These are phyloP conservation scores for Cygnus atratus DNA, from an alignment of 2,113 vertebrate species.

Conservation along the genomic window DNA sequence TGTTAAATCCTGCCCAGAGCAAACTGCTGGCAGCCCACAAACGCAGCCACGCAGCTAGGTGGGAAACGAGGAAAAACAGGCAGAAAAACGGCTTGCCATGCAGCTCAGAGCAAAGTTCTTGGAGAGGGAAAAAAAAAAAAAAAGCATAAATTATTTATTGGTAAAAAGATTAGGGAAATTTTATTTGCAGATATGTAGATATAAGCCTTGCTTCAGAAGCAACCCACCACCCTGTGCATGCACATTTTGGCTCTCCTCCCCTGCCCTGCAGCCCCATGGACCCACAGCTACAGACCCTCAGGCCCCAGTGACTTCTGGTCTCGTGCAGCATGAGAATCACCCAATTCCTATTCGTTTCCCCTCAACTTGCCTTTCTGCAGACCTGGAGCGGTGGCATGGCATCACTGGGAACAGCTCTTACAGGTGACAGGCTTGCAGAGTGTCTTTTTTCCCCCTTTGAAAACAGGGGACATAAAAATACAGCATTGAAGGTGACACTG, in stretches of 20 bases:
- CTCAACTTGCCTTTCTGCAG: background rate
- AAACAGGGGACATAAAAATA: background rate
- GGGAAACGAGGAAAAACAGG: background rate
- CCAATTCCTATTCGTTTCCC: background rate
- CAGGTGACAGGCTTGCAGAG: background rate
- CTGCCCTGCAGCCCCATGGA: background rate
- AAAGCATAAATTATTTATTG: background rate
- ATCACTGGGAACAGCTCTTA: background rate
- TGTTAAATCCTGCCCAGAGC: background rate
- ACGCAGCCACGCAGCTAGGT: background rate
- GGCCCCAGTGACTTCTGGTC: background rate
- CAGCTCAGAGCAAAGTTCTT: background rate
- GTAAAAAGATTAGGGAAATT: background rate
- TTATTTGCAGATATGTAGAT: background rate
- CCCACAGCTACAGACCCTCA: rapidly evolving
- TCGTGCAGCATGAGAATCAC: background rate
- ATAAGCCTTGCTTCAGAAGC: background rate
- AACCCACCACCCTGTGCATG: background rate
- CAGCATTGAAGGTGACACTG: background rate
- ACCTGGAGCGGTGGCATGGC: too few species aligned
- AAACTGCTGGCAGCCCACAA: background rate
- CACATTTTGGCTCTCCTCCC: background rate
- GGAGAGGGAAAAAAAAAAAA: background rate
- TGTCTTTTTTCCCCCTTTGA: background rate
- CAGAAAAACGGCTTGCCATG: background rate